Evolutionary conservation across 1,140 invertebrate species (phyloP), one percentile per base, ranked within the genome.

Genomic region (Prorops nasuta): DNA sequence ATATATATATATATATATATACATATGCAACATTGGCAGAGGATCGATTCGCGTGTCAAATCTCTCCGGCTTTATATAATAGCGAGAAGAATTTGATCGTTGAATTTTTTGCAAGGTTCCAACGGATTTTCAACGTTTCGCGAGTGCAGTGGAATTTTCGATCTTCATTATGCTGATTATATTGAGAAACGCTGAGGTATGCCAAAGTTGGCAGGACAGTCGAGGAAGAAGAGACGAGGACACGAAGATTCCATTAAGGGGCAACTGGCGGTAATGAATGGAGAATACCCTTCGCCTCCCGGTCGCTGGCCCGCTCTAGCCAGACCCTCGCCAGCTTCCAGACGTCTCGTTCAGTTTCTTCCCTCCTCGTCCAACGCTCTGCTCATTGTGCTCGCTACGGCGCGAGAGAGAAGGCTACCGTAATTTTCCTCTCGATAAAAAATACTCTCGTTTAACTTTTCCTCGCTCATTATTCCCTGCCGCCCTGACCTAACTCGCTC

Each of bases 371-470:
- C 43, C 47, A 34, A 46, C 36, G 41, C 59, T 63, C 51, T 54
- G n/a, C 56, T 46, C 46, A 51, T 48, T 51, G 56, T 51, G 54
- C 51, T 53, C 47, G 39, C 50, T 49, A 49, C 43, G 48, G 44
- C 51, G 22, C 44, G 36, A 19, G 38, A 20, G 18, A 37, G 50
- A 54, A 64, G 58, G 60, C 55, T 57, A 56, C 60, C 57, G 68
- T 72, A 71, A 73, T 74, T 73, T 74, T 71, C 60, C 63, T 67
- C 56, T 63, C 54, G 67, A 60, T 66, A 70, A 74, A 74, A 73
- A 74, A 72, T 72, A 71, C 67, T 72, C 70, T 70, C 70, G 71
- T 69, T 74, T 72, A 74, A 75, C 71, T 72, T 74, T 72, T 65
- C 67, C 56, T 58, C 64, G 66, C 72, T 74, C 71, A 71, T 74